Evolutionary conservation across 1,140 invertebrate genomes (phyloP).

Genomic region (Drosophila lacteicornis): DNA sequence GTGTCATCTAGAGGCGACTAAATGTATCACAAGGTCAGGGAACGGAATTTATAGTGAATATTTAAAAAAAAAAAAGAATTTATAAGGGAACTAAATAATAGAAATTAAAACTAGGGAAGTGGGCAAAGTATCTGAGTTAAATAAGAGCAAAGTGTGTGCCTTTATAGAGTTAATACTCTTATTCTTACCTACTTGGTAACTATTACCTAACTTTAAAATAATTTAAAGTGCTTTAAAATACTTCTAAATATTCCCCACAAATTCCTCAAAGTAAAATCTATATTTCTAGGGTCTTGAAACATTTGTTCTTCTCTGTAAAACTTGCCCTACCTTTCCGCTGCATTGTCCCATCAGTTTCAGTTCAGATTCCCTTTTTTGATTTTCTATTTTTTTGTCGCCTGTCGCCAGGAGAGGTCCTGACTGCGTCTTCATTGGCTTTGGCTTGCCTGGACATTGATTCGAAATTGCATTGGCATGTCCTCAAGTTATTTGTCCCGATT

Average conservation of each 20-base stretch:
- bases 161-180: too few relatives aligned
- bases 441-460: slow-evolving; percentile 47
- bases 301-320: slow-evolving; percentile 7
- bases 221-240: too few relatives aligned
- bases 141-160: too few relatives aligned
- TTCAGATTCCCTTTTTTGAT: background rate
- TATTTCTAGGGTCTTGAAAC: background rate
- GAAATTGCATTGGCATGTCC: slow-evolving; percentile 80
- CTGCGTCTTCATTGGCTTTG: slow-evolving; percentile 40
- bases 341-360: background rate
- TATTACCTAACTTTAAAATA: too few relatives aligned
- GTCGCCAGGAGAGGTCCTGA: background rate
- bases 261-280: too few relatives aligned
- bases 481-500: slow-evolving; percentile 65
- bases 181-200: too few relatives aligned
- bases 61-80: background rate
- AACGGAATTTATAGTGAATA: too few relatives aligned
- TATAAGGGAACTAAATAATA: rapidly evolving
- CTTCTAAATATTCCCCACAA: too few relatives aligned
- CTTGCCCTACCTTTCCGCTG: background rate
- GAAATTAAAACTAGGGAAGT: background rate
- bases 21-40: slow-evolving; percentile 15
- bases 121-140: too few relatives aligned
- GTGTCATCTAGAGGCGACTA: slow-evolving; percentile 3
- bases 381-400: background rate